Base-by-base conservation (phyloP, 2,113 vertebrate species). In the Trichechus manatus region DNA sequence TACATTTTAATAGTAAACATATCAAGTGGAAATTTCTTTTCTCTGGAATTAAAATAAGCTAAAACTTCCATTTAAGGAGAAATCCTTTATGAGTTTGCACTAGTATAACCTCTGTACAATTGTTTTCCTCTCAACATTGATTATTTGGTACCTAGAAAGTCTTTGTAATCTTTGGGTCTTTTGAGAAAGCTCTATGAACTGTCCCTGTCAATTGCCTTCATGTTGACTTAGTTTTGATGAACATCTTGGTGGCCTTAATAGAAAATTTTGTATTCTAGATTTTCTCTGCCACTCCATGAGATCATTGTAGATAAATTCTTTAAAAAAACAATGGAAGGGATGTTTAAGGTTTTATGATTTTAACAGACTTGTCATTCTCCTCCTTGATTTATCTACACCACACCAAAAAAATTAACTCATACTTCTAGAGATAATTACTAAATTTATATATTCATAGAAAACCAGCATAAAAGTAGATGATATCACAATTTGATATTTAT, bases 401-500 rank as follows among this genome's bases (percentile, higher is more conserved):
- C n/a, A n/a, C 97, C 91, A 90, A 63, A 95, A 8, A 2, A 97
- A 98, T 98, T 97, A 98, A 96, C 96, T 98, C 97, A 96, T 79
- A 97, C 78, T 95, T 98, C 96, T 97, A 97, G 95, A 96, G 87
- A 97, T 98, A 99, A 99, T 98, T 98, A 98, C 93, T 0, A 39
- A 96, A 98, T 98, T 98, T 98, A 98, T 98, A 97, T 98, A 98
- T 98, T 98, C 98, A 98, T 98, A 98, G 98, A 98, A 98, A 98
- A 92, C 86, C 96, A 98, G 96, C 82, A 95, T 89, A 98, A 97
- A 97, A 44, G 95, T 97, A 93, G n/a, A 98, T 98, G 98, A 98
- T 98, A 98, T 98, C 98, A 98, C 98, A 97, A 98, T 98, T 98
- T 98, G 97, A 96, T 98, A 99, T 98, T 99, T 99, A 98, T 98